These are phyloP conservation scores for Trematocara unimaculatum DNA, from an alignment of 2,113 vertebrate species.

Conservation along the genomic window DNA sequence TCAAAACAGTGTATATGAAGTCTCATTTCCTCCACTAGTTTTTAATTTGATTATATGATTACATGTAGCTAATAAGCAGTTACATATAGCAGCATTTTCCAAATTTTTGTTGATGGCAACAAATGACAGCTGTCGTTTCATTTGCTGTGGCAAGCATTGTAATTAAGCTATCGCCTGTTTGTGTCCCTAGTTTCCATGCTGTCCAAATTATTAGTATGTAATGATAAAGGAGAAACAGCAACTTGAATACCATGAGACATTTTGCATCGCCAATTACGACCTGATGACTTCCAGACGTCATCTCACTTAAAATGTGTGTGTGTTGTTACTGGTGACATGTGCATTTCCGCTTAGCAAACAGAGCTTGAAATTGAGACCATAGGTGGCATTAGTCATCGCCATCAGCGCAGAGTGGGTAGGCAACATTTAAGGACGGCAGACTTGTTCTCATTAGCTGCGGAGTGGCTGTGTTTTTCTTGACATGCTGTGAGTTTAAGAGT, in stretches of 20 bases:
- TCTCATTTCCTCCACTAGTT: not conserved
- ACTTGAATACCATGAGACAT: not conserved
- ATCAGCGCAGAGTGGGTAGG: slow-evolving; percentile 31
- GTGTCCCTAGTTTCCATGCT: not conserved
- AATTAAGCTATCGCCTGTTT: not conserved
- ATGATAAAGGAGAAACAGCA: not conserved
- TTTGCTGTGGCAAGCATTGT: not conserved
- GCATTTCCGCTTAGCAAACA: slow-evolving; percentile 6
- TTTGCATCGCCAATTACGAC: not conserved
- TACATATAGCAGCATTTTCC: not conserved
- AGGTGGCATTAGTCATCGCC: slow-evolving; percentile 60
- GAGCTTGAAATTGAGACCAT: slow-evolving; percentile 54
- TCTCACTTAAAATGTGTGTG: not conserved
- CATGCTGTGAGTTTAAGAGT: not conserved
- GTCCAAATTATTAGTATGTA: not conserved
- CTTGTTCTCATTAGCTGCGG: slow-evolving; percentile 9
- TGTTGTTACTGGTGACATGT: not conserved
- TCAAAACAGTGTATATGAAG: not conserved
- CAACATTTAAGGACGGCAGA: not conserved
- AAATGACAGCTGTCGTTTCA: not conserved
- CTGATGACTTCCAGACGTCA: not conserved
- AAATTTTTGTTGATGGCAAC: not conserved
- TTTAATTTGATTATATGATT: not conserved
- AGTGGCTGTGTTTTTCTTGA: not conserved
- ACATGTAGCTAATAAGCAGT: not conserved